Evolutionary conservation across 2,888 invertebrate genomes (phyloP), one percentile per base, ranked within the genome.

Genomic region (Drosophila paracracens): DNA sequence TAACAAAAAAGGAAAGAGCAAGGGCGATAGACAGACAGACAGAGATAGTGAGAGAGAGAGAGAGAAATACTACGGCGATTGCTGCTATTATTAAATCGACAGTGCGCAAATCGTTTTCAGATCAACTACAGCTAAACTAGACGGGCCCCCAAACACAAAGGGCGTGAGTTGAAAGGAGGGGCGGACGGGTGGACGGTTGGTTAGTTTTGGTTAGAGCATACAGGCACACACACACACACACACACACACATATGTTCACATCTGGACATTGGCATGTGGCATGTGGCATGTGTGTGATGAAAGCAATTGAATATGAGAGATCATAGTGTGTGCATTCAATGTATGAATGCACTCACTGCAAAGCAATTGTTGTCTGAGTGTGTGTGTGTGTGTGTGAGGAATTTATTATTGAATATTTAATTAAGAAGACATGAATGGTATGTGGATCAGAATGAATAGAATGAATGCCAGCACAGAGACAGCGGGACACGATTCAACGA

Each of bases 61-160:
- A 48, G 27, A 3, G 27, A 11, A 46, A 58, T 62, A 33, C 65
- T 53, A 60, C 63, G 57, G 56, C 68, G 68, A 75, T 65, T 77
- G 81, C 67, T 76, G 73, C 8, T 46, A 46, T 25, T 46, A 46
- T 71, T 82, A 81, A 81, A 83, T 83, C 69, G 71, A 70, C 70
- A 78, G 76, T 74, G 73, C 59, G 69, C 79, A 82, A 84, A 82
- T 84, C 80, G 80, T 79, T 84, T 74, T 68, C 62, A 71, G 58
- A 82, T 79, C 70, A 67, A 81, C 48, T 74, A 57, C 53, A 13
- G 18, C 50, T 40, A 38, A 16, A 40, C 36, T 53, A 11, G 7
- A 6, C 43, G 16, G 18, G n/a, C 11, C 10, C 18, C n/a, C 27
- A 31, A 6, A 6, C 29, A 51, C 2, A 29, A 21, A 21, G 46